Evolutionary conservation across 1,140 invertebrate species (phyloP), one percentile per base, ranked within the genome.

Genomic region (Akabosia matsudoensis): DNA sequence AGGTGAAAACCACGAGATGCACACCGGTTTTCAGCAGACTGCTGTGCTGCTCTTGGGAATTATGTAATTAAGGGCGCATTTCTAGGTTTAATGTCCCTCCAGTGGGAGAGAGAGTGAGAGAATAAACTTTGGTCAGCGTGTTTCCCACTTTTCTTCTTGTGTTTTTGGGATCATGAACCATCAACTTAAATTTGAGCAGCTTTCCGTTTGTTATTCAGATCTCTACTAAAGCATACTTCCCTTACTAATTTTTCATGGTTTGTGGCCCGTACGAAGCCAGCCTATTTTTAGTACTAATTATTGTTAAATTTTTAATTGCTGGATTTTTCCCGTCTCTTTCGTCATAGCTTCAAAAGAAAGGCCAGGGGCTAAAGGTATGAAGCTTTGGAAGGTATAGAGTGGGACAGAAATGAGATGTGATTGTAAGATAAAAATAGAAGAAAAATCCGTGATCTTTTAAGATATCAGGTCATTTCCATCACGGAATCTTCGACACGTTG

Each of bases 171-270:
- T 45, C 37, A 45, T 45, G 7, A 45, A 45, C 37, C 37, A 45
- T n/a, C n/a, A n/a, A n/a, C n/a, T n/a, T n/a, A n/a, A n/a, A n/a
- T n/a, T n/a, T n/a, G n/a, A n/a, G n/a, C n/a, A n/a, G n/a, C n/a
- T n/a, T n/a, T n/a, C n/a, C n/a, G n/a, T n/a, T n/a, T n/a, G n/a
- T n/a, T n/a, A n/a, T n/a, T n/a, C n/a, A 45, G 37, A 45, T 45
- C 7, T 45, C 37, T 45, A 45, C 37, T 45, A n/a, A n/a, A n/a
- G n/a, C n/a, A n/a, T 45, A 10, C 37, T 45, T 10, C 37, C 7
- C 18, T 7, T 45, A 61, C 54, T 61, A 61, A 61, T 61, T 61
- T 61, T 61, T 61, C 54, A 61, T 22, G 54, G 54, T 61, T 13
- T 24, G 24, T 61, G 54, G 3, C 24, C 14, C 54, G 13, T 61